phyloP scores from a whole-genome alignment of 1,140 invertebrate genomes.

The Ladona fulva region DNA sequence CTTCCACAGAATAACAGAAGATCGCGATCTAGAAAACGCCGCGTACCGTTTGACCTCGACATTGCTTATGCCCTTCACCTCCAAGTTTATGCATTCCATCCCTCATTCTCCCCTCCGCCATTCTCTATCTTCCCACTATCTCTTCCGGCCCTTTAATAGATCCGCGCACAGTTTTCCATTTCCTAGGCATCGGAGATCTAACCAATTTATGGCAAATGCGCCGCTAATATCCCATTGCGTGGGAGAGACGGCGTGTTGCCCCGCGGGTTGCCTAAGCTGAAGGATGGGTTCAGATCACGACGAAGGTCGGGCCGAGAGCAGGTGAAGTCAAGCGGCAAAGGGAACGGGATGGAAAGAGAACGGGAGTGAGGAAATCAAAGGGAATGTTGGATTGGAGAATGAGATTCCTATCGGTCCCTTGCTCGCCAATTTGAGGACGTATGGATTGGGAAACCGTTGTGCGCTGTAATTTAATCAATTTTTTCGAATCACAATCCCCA shows the following conservation, averaged over 20 bases:
- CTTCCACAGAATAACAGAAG: too few relatives aligned
- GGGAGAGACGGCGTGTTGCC: background rate
- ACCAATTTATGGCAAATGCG: conserved; percentile 5
- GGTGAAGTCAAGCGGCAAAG: background rate
- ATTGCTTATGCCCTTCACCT: background rate
- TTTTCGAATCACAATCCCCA: too few relatives aligned
- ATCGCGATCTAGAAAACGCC: too few relatives aligned
- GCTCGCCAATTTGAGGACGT: too few relatives aligned
- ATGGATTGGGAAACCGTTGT: too few relatives aligned
- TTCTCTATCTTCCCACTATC: background rate
- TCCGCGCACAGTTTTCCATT: too few relatives aligned
- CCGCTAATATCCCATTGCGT: background rate
- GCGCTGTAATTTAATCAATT: too few relatives aligned
- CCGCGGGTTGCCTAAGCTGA: background rate
- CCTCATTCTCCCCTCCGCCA: background rate
- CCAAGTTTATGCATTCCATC: background rate
- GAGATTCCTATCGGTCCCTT: too few relatives aligned
- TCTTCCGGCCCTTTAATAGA: too few relatives aligned
- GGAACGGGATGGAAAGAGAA: background rate
- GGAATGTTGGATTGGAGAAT: too few relatives aligned
- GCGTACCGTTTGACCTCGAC: too few relatives aligned
- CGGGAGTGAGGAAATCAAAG: too few relatives aligned
- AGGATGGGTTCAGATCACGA: background rate
- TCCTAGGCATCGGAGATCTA: background rate
- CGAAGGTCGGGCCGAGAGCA: background rate